Conservation (phyloP, 2,113 vertebrate genomes). For the Serinus canaria region DNA sequence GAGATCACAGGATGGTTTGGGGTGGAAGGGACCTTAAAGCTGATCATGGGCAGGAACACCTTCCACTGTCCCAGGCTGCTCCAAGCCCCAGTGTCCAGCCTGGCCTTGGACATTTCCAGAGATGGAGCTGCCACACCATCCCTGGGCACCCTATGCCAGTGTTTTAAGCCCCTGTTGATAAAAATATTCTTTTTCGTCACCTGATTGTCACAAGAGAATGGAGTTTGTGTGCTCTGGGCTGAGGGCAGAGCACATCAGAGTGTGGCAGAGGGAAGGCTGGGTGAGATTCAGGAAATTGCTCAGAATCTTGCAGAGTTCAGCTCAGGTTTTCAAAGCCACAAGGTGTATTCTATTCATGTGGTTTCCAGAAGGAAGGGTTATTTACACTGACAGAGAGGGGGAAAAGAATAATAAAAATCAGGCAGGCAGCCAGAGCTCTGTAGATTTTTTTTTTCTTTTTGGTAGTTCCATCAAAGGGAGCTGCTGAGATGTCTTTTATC, state of each 20-base stretch:
- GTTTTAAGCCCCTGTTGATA: not conserved
- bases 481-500: not conserved
- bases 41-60: no score
- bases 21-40: not conserved
- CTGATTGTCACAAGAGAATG: not conserved
- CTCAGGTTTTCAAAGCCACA: conserved; percentile 2
- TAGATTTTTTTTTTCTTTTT: not conserved
- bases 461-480: not conserved
- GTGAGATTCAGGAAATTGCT: not conserved
- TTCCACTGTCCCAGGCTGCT: fast-evolving
- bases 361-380: not conserved
- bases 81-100: not conserved
- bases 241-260: not conserved
- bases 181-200: not conserved
- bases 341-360: not conserved
- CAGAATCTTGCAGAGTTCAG: not conserved
- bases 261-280: not conserved
- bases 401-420: not conserved
- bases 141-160: not conserved
- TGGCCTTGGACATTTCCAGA: not conserved
- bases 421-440: not conserved
- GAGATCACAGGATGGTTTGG: not conserved
- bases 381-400: not conserved
- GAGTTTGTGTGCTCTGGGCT: not conserved
- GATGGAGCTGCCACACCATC: not conserved